phyloP scores from a whole-genome alignment of 2,888 invertebrate genomes.

The Lamproptera curius region DNA sequence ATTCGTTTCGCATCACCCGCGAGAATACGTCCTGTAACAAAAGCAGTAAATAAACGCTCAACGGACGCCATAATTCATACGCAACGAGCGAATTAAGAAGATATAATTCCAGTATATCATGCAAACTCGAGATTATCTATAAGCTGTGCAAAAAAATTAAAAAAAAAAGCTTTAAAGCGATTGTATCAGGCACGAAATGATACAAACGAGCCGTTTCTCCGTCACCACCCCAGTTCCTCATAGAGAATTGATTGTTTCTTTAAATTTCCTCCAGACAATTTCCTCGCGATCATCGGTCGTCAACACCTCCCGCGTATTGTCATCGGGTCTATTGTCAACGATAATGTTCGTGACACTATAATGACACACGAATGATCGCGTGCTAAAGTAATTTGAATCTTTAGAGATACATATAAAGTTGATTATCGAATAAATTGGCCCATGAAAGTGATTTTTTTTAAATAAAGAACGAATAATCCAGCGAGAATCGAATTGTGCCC shows the following conservation, averaged over 20 bases:
- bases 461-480: constrained; percentile 20
- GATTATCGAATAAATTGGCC: too few relatives aligned
- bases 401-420: too few relatives aligned
- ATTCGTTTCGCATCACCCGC: constrained; percentile 25
- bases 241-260: constrained; percentile 38
- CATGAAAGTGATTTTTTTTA: constrained; percentile 11
- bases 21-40: constrained; percentile 40
- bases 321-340: too few relatives aligned
- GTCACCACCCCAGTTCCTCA: constrained; percentile 36
- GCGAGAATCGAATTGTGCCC: constrained; percentile 62
- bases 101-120: constrained; percentile 59
- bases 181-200: constrained; percentile 32
- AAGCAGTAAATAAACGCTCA: constrained; percentile 63
- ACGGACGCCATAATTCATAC: constrained; percentile 49
- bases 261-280: constrained; percentile 47
- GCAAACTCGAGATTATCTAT: constrained; percentile 43
- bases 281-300: constrained; percentile 59
- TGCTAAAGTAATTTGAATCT: background rate
- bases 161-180: constrained; percentile 21
- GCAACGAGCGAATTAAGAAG: constrained; percentile 50
- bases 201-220: constrained; percentile 55
- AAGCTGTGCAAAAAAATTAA: constrained; percentile 40
- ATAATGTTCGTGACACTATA: constrained; percentile 28
- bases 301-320: constrained; percentile 60
- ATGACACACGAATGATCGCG: background rate